Conservation (phyloP, 2,113 vertebrate genomes). For the Paramormyrops kingsleyae region DNA sequence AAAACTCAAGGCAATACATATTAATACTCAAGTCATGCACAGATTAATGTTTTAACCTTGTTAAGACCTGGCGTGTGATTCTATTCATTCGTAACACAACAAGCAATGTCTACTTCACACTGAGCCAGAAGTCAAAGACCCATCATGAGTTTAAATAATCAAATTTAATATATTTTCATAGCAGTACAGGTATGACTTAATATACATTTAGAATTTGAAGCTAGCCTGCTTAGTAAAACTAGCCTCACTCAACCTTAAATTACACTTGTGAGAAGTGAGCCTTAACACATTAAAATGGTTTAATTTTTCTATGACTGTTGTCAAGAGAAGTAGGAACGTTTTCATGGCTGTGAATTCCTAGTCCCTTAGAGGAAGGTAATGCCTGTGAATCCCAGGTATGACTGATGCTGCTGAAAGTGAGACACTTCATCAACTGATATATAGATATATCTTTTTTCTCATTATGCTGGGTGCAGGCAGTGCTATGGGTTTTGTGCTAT, state of each 20-base stretch:
- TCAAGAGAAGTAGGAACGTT: slow-evolving; percentile 1
- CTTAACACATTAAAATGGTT: not conserved
- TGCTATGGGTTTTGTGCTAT: slow-evolving; percentile 10
- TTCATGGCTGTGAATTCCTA: not conserved
- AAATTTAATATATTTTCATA: not conserved
- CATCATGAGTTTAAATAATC: not conserved
- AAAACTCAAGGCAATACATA: not conserved
- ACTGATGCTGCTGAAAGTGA: not conserved
- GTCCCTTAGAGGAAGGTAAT: slow-evolving; percentile 15
- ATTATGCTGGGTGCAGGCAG: not conserved
- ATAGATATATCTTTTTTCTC: not conserved
- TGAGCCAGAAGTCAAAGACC: not conserved
- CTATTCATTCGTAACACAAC: not conserved
- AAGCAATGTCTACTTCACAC: not conserved
- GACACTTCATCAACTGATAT: slow-evolving; percentile 10
- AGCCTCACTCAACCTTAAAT: not conserved
- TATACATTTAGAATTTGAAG: not conserved
- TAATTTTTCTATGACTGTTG: not conserved
- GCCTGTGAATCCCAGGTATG: slow-evolving; percentile 5
- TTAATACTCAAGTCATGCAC: not conserved
- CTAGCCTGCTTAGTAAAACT: not conserved
- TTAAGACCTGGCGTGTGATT: not conserved
- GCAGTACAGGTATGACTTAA: not conserved
- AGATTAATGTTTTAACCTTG: not conserved
- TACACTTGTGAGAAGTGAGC: not conserved